phyloP scores from a whole-genome alignment of 2,888 invertebrate genomes.

The Sisyra nigra region DNA sequence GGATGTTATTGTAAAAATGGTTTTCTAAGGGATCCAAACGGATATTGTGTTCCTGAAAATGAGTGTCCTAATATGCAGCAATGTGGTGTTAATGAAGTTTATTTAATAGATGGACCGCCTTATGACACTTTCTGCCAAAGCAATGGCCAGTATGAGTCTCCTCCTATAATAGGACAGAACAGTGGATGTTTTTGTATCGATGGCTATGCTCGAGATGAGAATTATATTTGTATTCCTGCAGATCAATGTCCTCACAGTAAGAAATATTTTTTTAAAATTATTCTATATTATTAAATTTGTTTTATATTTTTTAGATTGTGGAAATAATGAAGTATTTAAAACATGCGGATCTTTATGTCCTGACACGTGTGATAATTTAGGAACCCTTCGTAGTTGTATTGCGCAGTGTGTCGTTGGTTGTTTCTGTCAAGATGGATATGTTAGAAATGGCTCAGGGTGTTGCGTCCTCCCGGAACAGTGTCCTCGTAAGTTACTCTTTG shows the following conservation, averaged over 20 bases:
- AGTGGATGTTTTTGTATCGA: background rate
- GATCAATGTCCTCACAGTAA: background rate
- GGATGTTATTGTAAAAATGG: background rate
- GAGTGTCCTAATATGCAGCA: background rate
- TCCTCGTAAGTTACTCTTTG: conserved; percentile 2
- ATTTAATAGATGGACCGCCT: background rate
- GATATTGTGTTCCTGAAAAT: background rate
- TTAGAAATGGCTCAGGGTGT: background rate
- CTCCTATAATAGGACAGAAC: background rate
- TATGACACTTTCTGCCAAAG: background rate
- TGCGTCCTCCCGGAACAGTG: background rate
- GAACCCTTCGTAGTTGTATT: background rate
- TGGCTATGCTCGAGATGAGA: conserved; percentile 1
- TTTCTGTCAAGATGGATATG: conserved; percentile 1
- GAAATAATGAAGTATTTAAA: background rate
- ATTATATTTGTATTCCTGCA: background rate
- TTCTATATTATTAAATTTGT: too few relatives aligned
- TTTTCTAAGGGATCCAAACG: background rate
- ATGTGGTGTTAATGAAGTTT: background rate
- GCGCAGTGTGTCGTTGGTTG: background rate
- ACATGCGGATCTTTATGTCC: background rate
- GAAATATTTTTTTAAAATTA: background rate
- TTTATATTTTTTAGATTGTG: background rate
- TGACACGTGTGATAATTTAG: background rate
- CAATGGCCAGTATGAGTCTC: too few relatives aligned